A percentile compares a stretch with the other conserved stretches of the same genome.
Conservation (phyloP, 2,888 invertebrate species). For the Dermolepida albohirtum region DNA sequence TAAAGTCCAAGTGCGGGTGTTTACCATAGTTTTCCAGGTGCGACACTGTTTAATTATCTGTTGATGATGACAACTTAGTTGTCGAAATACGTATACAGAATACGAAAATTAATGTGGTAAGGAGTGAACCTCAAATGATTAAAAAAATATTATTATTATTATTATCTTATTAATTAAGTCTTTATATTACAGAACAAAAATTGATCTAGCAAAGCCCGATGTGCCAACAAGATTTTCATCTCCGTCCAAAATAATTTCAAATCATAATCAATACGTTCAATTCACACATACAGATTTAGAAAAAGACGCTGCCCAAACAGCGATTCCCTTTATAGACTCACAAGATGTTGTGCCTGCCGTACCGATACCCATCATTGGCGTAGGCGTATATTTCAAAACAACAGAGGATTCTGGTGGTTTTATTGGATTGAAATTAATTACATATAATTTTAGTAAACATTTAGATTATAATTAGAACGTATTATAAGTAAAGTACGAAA, state of each 20-base stretch:
- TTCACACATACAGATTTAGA: constrained; percentile 66
- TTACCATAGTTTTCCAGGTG: too few species aligned
- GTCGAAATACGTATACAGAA: too few species aligned
- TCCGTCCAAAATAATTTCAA: too few species aligned
- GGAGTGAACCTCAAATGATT: too few species aligned
- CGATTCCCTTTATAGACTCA: constrained; percentile 69
- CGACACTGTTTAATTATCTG: too few species aligned
- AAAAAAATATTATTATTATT: too few species aligned
- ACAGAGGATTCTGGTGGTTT: constrained; percentile 67
- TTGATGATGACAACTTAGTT: too few species aligned
- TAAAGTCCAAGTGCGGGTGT: too few species aligned
- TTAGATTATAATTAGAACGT: constrained; percentile 2
- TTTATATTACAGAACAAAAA: constrained; percentile 6
- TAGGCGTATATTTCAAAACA: constrained; percentile 69
- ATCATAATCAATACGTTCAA: constrained; percentile 63
- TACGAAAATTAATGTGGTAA: too few species aligned
- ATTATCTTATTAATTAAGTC: constrained; percentile 2
- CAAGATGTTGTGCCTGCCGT: constrained; percentile 66
- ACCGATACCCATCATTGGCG: constrained; percentile 66
- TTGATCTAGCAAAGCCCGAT: constrained; percentile 1
- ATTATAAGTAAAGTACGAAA: too few species aligned
- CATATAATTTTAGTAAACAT: constrained; percentile 62
- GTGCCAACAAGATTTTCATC: too few species aligned
- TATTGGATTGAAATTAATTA: constrained; percentile 66
- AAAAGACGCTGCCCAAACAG: constrained; percentile 68